phyloP scores from a whole-genome alignment of 2,113 vertebrate genomes.

The Chrysemys picta region DNA sequence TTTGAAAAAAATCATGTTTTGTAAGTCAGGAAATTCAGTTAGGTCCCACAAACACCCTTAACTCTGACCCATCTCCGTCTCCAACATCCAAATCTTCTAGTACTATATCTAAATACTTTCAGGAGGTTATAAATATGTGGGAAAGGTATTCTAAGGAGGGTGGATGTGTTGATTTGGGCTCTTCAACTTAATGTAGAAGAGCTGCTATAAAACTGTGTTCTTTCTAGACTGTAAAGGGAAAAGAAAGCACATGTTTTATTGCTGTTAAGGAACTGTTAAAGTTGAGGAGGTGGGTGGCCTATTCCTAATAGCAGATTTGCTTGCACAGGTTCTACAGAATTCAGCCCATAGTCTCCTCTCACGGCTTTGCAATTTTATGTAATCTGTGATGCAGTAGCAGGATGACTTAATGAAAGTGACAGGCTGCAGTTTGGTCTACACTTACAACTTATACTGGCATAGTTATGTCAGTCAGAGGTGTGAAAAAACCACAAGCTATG shows the following conservation, averaged over 20 bases:
- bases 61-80: not conserved
- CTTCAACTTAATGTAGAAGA: not conserved
- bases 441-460: no score
- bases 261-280: not conserved
- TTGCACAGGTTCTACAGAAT: not conserved
- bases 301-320: not conserved
- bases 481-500: no score
- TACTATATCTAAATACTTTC: not conserved
- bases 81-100: not conserved
- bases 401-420: accelerated
- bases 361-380: not conserved
- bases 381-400: not conserved
- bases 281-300: not conserved
- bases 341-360: not conserved
- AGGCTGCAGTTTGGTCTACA: not conserved
- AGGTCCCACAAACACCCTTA: not conserved
- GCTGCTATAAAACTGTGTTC: accelerated
- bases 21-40: accelerated
- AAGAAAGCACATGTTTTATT: accelerated
- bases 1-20: not conserved
- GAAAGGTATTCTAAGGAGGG: not conserved
- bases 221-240: not conserved
- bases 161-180: not conserved
- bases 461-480: no score
- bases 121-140: accelerated